These are phyloP conservation scores for Sakesphorus luctuosus DNA, from an alignment of 2,113 vertebrate genomes.

Conservation along the genomic window DNA sequence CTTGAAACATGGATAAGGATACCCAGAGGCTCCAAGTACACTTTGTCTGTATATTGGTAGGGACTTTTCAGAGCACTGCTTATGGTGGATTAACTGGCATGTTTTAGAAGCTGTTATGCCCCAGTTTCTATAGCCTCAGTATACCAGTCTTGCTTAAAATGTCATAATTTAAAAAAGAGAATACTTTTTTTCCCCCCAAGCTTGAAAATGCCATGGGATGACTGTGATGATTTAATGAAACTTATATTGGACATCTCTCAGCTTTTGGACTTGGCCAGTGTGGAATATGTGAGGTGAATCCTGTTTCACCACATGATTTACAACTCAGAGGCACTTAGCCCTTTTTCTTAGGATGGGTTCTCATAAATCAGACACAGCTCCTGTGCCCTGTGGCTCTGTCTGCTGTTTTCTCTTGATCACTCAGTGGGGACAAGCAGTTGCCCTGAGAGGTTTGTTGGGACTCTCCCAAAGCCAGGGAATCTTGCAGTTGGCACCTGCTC, in stretches of 20 bases:
- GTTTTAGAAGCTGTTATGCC: background rate
- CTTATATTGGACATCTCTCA: background rate
- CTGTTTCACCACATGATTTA: background rate
- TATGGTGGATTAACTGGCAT: background rate
- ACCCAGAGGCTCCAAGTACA: background rate
- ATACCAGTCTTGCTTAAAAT: background rate
- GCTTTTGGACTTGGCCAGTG: background rate
- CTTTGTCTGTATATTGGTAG: background rate
- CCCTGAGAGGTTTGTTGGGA: background rate
- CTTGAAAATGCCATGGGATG: background rate
- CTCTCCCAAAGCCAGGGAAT: background rate
- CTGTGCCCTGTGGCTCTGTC: background rate
- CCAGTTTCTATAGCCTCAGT: background rate
- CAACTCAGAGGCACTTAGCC: background rate
- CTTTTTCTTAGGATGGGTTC: background rate
- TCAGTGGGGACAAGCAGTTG: rapidly evolving
- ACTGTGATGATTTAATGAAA: background rate
- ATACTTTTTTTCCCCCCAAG: background rate
- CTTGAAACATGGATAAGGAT: background rate
- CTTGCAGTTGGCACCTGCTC: background rate
- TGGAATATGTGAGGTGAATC: background rate
- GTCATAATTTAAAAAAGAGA: background rate
- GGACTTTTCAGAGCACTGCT: background rate
- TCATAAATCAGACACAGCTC: background rate
- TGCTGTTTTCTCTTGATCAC: background rate